Base-by-base conservation (phyloP, 1,140 invertebrate genomes). In the Tetranychus cinnabarinus region DNA sequence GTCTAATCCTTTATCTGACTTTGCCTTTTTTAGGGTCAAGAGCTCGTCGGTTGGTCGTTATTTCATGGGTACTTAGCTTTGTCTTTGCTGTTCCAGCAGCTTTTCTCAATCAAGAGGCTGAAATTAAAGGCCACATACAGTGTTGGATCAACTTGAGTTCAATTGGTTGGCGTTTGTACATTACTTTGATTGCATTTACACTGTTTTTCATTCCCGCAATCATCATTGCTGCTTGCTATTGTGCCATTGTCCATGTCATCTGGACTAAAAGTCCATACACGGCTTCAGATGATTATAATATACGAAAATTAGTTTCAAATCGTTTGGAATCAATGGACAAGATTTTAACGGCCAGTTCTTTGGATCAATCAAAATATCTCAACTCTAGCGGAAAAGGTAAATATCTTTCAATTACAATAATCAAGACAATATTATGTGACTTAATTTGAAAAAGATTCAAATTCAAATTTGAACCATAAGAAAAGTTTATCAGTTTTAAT, bases 161-260 rank as follows among this genome's bases (percentile, higher is more conserved):
- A 0, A 77, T 79, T 69, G 77, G 83, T 56, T 93, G 89, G 89
- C 65, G 69, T 73, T 75, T 93, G 13, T 96, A 91, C 74, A 83
- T 95, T 79, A 84, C 82, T 0, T 68, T 87, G 35, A 82, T 93
- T 0, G 82, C 86, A 6, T 70, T 85, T 4, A 80, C 82, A 42
- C 78, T 93, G 3, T 92, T 95, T 74, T 78, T 90, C 36, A 74
- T 89, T 23, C 91, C 91, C 0, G 85, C 89, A 0, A 65, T 93
- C 39, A 86, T 92, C 66, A 96, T 96, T 55, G 80, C 85, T 1
- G 81, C 81, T 2, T 95, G 90, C 70, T 95, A 95, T 73, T 79
- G 83, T 8, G 80, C 92, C 63, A 95, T 96, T 64, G 86, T 95
- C 1, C 78, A 82, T 70, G 91, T 89, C 2, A 93, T 96, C 65